A percentile compares a stretch with the other conserved stretches of the same genome.
Conservation (phyloP, 2,888 invertebrate genomes). For the Furcula furcula region DNA sequence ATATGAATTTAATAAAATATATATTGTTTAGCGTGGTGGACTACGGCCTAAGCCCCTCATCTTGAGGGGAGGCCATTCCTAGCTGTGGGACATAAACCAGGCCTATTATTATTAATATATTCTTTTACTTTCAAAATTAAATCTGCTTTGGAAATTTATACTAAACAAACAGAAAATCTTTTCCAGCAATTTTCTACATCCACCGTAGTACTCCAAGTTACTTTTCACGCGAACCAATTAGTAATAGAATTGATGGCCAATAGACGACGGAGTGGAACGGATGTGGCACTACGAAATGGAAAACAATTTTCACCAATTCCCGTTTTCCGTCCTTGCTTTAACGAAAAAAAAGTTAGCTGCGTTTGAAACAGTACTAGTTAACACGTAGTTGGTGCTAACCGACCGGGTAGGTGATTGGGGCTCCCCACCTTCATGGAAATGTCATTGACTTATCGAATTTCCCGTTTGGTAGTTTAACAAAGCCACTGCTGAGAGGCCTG, state of each 20-base stretch:
- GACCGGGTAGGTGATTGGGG: neutral
- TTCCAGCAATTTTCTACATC: conserved; percentile 17
- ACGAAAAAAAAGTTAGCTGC: conserved; percentile 26
- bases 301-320: conserved; percentile 43
- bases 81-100: too few species aligned
- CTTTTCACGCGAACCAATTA: conserved; percentile 59
- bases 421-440: neutral
- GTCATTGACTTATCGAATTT: neutral
- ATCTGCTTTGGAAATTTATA: neutral
- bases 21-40: too few species aligned
- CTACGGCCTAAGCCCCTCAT: too few species aligned
- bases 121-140: conserved; percentile 12
- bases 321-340: conserved; percentile 26
- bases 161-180: neutral
- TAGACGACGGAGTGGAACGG: conserved; percentile 40
- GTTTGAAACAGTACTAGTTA: conserved; percentile 3
- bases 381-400: neutral
- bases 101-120: too few species aligned
- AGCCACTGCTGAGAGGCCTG: too few species aligned
- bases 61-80: too few species aligned
- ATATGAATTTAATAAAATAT: too few species aligned
- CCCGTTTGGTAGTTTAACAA: too few species aligned
- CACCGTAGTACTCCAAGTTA: conserved; percentile 29
- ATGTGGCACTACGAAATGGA: conserved; percentile 34
- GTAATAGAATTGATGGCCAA: conserved; percentile 58